Conservation (phyloP, 2,797 vertebrate species). For the Dryobates pubescens region DNA sequence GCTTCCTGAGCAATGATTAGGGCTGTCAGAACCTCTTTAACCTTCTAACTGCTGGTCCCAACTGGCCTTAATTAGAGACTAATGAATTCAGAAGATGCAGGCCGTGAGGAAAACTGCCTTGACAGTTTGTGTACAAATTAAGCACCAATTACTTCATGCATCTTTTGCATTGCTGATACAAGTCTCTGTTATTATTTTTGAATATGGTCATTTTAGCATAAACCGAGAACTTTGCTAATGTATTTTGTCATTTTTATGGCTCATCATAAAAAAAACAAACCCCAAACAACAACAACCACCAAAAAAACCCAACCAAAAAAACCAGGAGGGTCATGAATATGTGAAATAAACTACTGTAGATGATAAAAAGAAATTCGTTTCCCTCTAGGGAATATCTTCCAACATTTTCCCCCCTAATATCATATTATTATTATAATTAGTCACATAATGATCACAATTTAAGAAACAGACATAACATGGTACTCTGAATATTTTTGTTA, state of each 20-base stretch:
- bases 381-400: conserved; percentile 75
- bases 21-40: conserved; percentile 99
- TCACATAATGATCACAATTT: conserved; percentile 58
- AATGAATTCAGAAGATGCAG: conserved; percentile 99
- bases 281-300: too few relatives aligned
- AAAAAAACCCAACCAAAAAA: conserved; percentile 12
- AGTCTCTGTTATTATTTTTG: conserved; percentile 87
- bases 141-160: conserved; percentile 90
- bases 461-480: conserved; percentile 50
- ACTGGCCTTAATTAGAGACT: conserved; percentile 99
- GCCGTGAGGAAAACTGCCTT: conserved; percentile 92
- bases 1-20: conserved; percentile 99
- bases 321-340: conserved; percentile 79
- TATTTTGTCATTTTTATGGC: conserved; percentile 85
- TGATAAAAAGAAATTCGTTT: conserved; percentile 81
- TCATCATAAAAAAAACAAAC: conserved; percentile 76
- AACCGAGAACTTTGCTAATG: conserved; percentile 83
- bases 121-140: conserved; percentile 96
- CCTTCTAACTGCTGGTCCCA: conserved; percentile 99
- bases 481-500: conserved; percentile 63
- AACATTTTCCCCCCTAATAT: conserved; percentile 69
- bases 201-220: conserved; percentile 85
- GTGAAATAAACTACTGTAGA: conserved; percentile 80
- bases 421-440: conserved; percentile 71
- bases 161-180: conserved; percentile 87